Evolutionary conservation across 2,113 vertebrate genomes (phyloP).

Genomic region (Syngnathus scovelli): DNA sequence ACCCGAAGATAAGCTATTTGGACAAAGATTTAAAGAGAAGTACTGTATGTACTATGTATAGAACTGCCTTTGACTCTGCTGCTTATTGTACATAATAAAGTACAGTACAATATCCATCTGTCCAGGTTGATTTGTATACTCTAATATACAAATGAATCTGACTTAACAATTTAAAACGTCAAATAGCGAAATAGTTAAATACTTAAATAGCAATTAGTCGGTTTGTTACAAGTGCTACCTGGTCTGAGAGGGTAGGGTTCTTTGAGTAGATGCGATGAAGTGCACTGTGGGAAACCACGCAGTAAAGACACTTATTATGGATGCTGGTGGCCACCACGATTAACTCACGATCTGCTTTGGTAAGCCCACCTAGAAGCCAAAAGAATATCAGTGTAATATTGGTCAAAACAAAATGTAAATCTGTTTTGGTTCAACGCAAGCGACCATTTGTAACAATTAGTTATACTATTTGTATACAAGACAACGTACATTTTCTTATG

Average conservation of each 20-base stretch:
- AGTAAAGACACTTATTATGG: constrained; percentile 78
- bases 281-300: constrained; percentile 79
- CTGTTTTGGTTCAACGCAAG: no score
- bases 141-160: background rate
- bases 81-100: no score
- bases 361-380: constrained; percentile 66
- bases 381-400: background rate
- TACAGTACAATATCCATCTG: background rate
- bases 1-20: background rate
- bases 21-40: background rate
- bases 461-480: background rate
- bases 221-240: constrained; percentile 48
- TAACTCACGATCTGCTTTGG: constrained; percentile 80
- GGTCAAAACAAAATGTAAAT: background rate
- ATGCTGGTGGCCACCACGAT: constrained; percentile 80
- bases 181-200: background rate
- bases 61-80: background rate
- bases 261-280: constrained; percentile 80
- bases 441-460: no score
- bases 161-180: background rate
- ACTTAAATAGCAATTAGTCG: background rate
- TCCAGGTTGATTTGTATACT: background rate
- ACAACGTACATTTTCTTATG: background rate
- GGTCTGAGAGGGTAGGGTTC: constrained; percentile 76
- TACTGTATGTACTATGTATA: background rate